Evolutionary conservation across 2,888 invertebrate species (phyloP), one percentile per base, ranked within the genome.

Genomic region (Drosophila kanekoi): DNA sequence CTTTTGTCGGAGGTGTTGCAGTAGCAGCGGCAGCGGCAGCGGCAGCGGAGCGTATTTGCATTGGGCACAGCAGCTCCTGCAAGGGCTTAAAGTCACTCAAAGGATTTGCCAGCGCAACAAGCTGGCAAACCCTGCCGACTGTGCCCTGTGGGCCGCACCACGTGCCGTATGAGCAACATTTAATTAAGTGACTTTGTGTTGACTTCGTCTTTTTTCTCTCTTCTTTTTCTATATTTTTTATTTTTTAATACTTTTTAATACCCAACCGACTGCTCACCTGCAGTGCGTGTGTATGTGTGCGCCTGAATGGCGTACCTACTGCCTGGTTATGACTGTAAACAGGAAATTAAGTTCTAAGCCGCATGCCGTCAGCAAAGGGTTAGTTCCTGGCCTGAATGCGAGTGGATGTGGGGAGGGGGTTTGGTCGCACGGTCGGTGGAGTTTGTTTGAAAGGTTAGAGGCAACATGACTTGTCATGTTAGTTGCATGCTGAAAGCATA

Each of bases 311-410:
- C 40, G 47, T 33, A 61, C 35, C 60, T 69, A 52, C 60, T 33
- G 54, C 51, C 71, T 57, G 67, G 71, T 72, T 81, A 77, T 81
- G 71, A 76, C 72, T 69, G 68, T 58, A 68, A 81, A 76, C 73
- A 81, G 81, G 74, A 82, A 83, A 83, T 82, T 82, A 81, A 79
- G 72, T 77, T 67, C 73, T 81, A 74, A 77, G 74, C 72, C 77
- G 52, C 70, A 60, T 53, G 76, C 51, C 53, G 56, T 18, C 16
- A 33, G 44, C 16, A n/a, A 33, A 43, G 18, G 23, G 60, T 28
- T 37, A 28, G 35, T 41, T 18, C 23, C 58, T 11, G 35, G 14
- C 18, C 3, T 11, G 35, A 35, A 35, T 8, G 23, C 1, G 5
- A 28, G 8, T 28, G 23, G 1, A 8, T 0, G 8, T 0, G 8